A percentile compares a stretch with the other conserved stretches of the same genome.
Conservation (phyloP, 64 coral and sea anemone species). For the Porites lutea region DNA sequence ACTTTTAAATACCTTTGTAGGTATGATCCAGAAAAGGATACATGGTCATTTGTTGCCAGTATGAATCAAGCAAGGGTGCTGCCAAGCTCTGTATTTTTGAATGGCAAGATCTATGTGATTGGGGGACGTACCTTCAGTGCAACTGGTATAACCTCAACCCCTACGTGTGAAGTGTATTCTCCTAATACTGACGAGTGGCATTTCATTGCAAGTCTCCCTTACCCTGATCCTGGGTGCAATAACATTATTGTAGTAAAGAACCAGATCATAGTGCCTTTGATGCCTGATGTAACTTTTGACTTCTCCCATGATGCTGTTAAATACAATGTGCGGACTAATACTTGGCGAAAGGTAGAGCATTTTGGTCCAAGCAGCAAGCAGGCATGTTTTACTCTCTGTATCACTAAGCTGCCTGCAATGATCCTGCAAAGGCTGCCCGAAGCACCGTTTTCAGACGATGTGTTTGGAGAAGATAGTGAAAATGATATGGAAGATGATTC, state of each 20-base stretch:
- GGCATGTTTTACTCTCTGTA: background rate
- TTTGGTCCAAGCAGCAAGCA: constrained; percentile 37
- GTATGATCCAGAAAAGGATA: constrained; percentile 44
- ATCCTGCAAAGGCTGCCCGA: constrained; percentile 13
- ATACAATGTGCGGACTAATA: constrained; percentile 1
- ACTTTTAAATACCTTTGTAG: too few species aligned
- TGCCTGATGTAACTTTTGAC: background rate
- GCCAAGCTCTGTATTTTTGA: constrained; percentile 28
- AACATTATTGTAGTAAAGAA: constrained; percentile 55
- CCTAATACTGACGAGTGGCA: constrained; percentile 51
- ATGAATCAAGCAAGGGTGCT: constrained; percentile 32
- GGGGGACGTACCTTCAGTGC: constrained; percentile 44
- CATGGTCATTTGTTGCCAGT: constrained; percentile 66
- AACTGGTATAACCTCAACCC: constrained; percentile 2
- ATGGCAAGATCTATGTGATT: constrained; percentile 66
- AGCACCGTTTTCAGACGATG: background rate
- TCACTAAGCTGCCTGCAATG: background rate
- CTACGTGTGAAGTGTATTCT: constrained; percentile 63
- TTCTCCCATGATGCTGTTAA: constrained; percentile 10
- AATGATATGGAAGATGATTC: background rate
- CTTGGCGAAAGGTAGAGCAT: constrained; percentile 54
- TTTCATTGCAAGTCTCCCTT: constrained; percentile 55
- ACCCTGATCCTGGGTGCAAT: constrained; percentile 28
- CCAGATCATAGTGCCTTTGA: background rate
- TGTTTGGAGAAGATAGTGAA: background rate